phyloP scores from a whole-genome alignment of 2,797 vertebrate species.

The Esox lucius region DNA sequence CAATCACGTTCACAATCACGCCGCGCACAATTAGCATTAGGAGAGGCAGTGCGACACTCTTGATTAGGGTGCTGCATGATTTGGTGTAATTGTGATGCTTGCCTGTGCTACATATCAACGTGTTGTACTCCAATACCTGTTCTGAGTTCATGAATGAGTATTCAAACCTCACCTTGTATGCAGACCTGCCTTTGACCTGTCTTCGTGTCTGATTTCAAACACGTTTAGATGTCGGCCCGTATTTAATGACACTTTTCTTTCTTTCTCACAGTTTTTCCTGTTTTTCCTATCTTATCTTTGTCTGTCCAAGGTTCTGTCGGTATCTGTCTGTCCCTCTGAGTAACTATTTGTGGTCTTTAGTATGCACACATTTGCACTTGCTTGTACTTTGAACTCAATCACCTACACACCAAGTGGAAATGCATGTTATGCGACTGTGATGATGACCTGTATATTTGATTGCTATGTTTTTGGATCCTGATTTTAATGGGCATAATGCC shows the following conservation, averaged over 20 bases:
- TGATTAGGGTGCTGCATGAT: slow-evolving; percentile 54
- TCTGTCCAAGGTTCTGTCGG: not conserved
- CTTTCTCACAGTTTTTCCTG: not conserved
- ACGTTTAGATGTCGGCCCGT: slow-evolving; percentile 5
- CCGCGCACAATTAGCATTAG: slow-evolving; percentile 60
- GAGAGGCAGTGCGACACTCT: slow-evolving; percentile 44
- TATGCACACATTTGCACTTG: not conserved
- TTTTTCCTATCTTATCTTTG: not conserved
- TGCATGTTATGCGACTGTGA: not conserved
- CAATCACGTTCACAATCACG: slow-evolving; percentile 68
- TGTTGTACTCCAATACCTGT: slow-evolving; percentile 40
- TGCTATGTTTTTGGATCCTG: slow-evolving; percentile 23
- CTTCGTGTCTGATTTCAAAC: slow-evolving; percentile 24
- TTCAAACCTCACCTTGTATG: slow-evolving; percentile 1
- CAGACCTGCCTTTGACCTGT: slow-evolving; percentile 12
- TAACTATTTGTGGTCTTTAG: not conserved
- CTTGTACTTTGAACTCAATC: slow-evolving; percentile 17
- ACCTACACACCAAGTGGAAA: not conserved
- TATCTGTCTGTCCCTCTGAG: not conserved
- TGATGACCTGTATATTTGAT: slow-evolving; percentile 8
- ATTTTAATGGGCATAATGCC: slow-evolving; percentile 1
- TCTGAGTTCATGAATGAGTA: slow-evolving; percentile 9
- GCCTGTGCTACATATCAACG: slow-evolving; percentile 28
- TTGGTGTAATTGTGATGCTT: slow-evolving; percentile 42
- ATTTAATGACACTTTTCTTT: not conserved